These are phyloP conservation scores for Pavo muticus DNA, from an alignment of 2,113 vertebrate species.

Conservation along the genomic window DNA sequence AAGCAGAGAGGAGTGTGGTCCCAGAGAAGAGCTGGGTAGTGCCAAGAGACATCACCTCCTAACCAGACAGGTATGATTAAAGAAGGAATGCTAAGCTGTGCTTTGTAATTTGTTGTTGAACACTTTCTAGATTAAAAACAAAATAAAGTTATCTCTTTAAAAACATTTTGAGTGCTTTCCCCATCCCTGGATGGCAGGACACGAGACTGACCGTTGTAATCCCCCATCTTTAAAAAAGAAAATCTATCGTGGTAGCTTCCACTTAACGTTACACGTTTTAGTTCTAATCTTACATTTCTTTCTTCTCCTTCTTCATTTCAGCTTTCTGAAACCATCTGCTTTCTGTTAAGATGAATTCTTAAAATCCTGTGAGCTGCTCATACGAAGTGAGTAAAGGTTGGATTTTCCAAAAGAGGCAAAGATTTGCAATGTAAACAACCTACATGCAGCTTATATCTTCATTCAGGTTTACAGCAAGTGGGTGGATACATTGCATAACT, in stretches of 20 bases:
- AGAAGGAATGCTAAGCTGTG: background rate
- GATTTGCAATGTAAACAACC: constrained; percentile 60
- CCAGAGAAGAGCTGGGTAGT: background rate
- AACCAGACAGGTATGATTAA: background rate
- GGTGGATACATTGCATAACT: constrained; percentile 26
- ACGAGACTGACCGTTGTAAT: constrained; percentile 1
- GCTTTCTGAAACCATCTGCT: constrained; percentile 67
- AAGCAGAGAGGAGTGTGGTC: background rate
- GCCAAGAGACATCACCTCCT: background rate
- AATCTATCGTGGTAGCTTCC: background rate
- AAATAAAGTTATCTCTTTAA: background rate
- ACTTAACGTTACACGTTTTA: background rate
- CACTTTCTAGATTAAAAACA: background rate
- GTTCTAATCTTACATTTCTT: constrained; percentile 22
- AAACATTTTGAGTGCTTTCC: background rate
- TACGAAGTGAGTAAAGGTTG: constrained; percentile 35
- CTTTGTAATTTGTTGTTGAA: background rate
- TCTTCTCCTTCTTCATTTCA: constrained; percentile 46
- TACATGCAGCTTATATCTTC: constrained; percentile 50
- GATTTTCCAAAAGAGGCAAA: constrained; percentile 48
- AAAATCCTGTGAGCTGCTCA: constrained; percentile 56
- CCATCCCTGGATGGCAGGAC: background rate
- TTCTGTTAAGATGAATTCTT: constrained; percentile 62
- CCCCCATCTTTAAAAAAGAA: background rate
- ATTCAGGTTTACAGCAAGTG: constrained; percentile 65